Percentiles rank a stretch among this genome's conserved stretches.
These are phyloP conservation scores for Ophion ellenae DNA, from an alignment of 2,888 invertebrate species.

Conservation along the genomic window DNA sequence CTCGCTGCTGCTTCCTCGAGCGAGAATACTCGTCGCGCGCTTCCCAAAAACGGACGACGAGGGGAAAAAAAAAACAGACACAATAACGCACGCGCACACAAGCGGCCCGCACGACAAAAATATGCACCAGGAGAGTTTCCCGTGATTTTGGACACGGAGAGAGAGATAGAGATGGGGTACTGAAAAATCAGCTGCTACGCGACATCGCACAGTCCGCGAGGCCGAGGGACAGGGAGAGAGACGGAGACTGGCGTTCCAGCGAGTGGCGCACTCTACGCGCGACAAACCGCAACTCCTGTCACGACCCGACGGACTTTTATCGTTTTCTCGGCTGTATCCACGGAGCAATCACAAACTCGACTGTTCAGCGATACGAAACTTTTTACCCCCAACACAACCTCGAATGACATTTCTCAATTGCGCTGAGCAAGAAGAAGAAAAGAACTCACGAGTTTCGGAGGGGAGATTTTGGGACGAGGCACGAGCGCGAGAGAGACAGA, in stretches of 20 bases:
- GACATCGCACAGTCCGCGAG: constrained; percentile 60
- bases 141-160: constrained; percentile 1
- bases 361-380: neutral
- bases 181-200: constrained; percentile 77
- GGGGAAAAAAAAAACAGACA: constrained; percentile 25
- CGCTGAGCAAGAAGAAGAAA: neutral
- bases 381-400: neutral
- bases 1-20: neutral
- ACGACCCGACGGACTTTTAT: neutral
- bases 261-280: constrained; percentile 66
- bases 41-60: neutral
- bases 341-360: constrained; percentile 7
- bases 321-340: constrained; percentile 1
- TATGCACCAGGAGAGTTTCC: neutral
- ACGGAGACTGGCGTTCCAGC: constrained; percentile 44
- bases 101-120: neutral
- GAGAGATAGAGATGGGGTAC: constrained; percentile 28
- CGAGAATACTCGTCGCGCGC: neutral
- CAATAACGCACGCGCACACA: neutral
- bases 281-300: neutral
- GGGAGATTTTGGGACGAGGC: neutral
- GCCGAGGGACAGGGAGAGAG: neutral
- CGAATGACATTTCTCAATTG: constrained; percentile 42
- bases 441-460: neutral
- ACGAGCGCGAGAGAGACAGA: neutral